Conservation (phyloP, 2,113 vertebrate species). For the Hymenochirus boettgeri region DNA sequence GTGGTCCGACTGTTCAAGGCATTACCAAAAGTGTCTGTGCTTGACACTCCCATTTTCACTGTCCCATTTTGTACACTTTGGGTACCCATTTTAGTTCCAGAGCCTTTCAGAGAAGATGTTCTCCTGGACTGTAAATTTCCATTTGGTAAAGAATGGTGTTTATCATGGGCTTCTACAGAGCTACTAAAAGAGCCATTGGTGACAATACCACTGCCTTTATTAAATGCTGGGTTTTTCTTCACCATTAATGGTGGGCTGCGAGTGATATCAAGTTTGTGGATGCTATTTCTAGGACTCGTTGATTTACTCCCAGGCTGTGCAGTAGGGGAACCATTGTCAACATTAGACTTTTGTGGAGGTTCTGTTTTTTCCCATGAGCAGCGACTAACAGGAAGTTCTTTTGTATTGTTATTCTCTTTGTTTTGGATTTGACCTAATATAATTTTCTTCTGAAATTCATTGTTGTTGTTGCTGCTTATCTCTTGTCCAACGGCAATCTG, state of each 20-base stretch:
- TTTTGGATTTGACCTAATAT: constrained; percentile 69
- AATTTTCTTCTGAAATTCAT: constrained; percentile 64
- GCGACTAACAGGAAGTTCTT: constrained; percentile 57
- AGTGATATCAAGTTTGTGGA: constrained; percentile 73
- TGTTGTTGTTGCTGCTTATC: constrained; percentile 81
- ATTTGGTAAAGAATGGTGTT: constrained; percentile 65
- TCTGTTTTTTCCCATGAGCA: constrained; percentile 85
- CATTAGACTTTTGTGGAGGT: constrained; percentile 66
- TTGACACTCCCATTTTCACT: constrained; percentile 74
- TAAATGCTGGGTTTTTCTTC: constrained; percentile 93
- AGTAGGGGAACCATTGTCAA: constrained; percentile 69
- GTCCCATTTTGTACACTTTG: constrained; percentile 73
- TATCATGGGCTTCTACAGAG: constrained; percentile 70
- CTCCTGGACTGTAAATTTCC: constrained; percentile 70
- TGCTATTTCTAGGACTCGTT: constrained; percentile 74
- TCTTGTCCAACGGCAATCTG: constrained; percentile 58
- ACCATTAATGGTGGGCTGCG: constrained; percentile 83
- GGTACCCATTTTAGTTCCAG: constrained; percentile 90
- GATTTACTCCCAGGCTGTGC: constrained; percentile 63
- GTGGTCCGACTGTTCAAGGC: constrained; percentile 60
- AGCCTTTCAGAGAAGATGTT: constrained; percentile 71
- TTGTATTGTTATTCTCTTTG: constrained; percentile 82
- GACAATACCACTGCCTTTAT: constrained; percentile 93
- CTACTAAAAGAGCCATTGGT: constrained; percentile 97
- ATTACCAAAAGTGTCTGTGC: constrained; percentile 62